Base-by-base conservation (phyloP, 2,113 vertebrate species). In the Semicossyphus pulcher region DNA sequence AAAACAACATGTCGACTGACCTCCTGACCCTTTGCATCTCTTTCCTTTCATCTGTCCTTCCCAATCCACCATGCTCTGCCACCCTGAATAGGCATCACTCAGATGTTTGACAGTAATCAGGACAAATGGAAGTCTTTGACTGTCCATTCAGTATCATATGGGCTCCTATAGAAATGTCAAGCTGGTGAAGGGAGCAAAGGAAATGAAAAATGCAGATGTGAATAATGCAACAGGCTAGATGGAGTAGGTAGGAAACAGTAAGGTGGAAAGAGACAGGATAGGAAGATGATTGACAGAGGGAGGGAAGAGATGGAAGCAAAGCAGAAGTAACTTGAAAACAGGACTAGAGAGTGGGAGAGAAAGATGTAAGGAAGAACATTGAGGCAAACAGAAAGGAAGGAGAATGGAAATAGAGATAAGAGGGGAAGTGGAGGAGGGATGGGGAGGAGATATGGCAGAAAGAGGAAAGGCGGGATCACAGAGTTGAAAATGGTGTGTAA, bases 151-250 rank as follows among this genome's bases (percentile, higher is more conserved):
- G 59, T 71, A 76, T 79, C 57, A 63, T 12, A 10, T 58, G 39
- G 71, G 49, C 69, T 73, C 51, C 48, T 67, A 81, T 51, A 76
- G 80, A 83, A 77, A 79, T 49, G 32, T 57, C 34, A 49, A 64
- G 34, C 47, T 70, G 51, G 39, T 44, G 63, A 57, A 15, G 16
- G 57, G 32, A 64, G 39, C 21, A 10, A 36, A 45, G 26, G 39
- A 64, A 64, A 67, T 53, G 52, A 68, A 77, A 83, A 34, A 80
- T 74, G 56, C 36, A 48, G 41, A 75, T 77, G 63, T 92, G 75
- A 91, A 90, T 89, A 84, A 91, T 89, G 72, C 83, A 91, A 76
- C 68, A 82, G 72, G 57, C 77, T 42, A 29, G 34, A 49, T 45
- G 64, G 69, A 66, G 36, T 66, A 74, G 42, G 72, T 39, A 76